Percentiles rank a stretch among this genome's conserved stretches.
Evolutionary conservation across 2,797 vertebrate genomes (phyloP).

Genomic region (Geotrypetes seraphini): DNA sequence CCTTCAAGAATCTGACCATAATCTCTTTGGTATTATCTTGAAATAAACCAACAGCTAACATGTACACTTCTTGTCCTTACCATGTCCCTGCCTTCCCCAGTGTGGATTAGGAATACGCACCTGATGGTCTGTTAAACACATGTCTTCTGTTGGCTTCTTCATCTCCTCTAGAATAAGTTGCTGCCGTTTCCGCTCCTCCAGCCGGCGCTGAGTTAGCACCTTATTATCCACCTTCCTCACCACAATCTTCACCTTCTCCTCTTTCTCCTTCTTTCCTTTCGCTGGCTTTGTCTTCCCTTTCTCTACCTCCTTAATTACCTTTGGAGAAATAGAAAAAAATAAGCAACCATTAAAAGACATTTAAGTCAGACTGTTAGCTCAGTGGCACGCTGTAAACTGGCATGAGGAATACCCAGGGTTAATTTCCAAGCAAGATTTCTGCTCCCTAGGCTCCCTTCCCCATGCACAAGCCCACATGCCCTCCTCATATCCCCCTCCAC

Average conservation of each 20-base stretch:
- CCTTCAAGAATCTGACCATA: too few relatives aligned
- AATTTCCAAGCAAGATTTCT: too few relatives aligned
- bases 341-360: too few relatives aligned
- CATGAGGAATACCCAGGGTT: too few relatives aligned
- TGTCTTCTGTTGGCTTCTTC: conserved; percentile 90
- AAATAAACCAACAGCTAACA: too few relatives aligned
- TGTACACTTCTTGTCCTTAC: rapidly evolving
- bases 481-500: background rate
- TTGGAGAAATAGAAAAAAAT: background rate
- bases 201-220: conserved; percentile 56
- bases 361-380: too few relatives aligned
- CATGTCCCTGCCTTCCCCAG: too few relatives aligned
- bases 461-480: too few relatives aligned
- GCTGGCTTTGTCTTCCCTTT: conserved; percentile 57
- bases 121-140: conserved; percentile 90
- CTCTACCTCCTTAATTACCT: conserved; percentile 35
- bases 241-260: conserved; percentile 35
- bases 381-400: too few relatives aligned
- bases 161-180: conserved; percentile 86
- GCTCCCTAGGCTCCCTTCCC: too few relatives aligned
- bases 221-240: conserved; percentile 64
- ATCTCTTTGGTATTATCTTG: too few relatives aligned
- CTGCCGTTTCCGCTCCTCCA: conserved; percentile 81
- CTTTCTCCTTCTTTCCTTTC: conserved; percentile 62
- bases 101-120: too few relatives aligned